Evolutionary conservation across 2,797 vertebrate genomes (phyloP), one percentile per base, ranked within the genome.

Genomic region (Poeciliopsis presidionis): DNA sequence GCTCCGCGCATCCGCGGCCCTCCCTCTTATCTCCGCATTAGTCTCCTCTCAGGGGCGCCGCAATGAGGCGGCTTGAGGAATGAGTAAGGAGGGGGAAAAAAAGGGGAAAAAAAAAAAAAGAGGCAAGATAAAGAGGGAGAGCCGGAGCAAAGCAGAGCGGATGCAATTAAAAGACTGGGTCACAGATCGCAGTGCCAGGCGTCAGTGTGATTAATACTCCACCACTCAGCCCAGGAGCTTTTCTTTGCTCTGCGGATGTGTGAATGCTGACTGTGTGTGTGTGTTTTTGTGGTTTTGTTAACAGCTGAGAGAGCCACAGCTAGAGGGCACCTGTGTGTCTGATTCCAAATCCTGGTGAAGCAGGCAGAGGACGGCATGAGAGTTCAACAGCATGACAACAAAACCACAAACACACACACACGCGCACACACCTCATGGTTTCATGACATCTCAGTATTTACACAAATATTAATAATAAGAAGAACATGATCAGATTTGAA

Each of bases 111-210:
- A 7, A 20, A 20, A 20, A 51, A 22, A 78, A 83, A 88, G 85
- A 86, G 80, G 81, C 81, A 39, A 93, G 94, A 95, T 95, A 94
- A 94, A 93, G 90, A 89, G 88, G 78, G 82, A 90, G 90, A 90
- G 90, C 76, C 65, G 84, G 88, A 92, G 91, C 90, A 90, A 86
- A 90, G 88, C 89, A 89, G 93, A 95, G 92, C 89, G 91, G 92
- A 96, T 93, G 93, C 95, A 95, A 95, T 95, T 95, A 95, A 96
- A 95, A 94, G 92, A 92, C 90, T 88, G 86, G 94, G 92, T 94
- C 94, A 94, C 92, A 93, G 93, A 95, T 93, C 92, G 89, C 86
- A 87, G 90, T 91, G 88, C 87, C 84, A 92, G 89, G 88, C 92
- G 86, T 93, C 83, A 93, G 81, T 90, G 84, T 92, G 90, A 94